A percentile compares a stretch with the other conserved stretches of the same genome.
Conservation (phyloP, 2,888 invertebrate species). For the Merodon equestris region DNA sequence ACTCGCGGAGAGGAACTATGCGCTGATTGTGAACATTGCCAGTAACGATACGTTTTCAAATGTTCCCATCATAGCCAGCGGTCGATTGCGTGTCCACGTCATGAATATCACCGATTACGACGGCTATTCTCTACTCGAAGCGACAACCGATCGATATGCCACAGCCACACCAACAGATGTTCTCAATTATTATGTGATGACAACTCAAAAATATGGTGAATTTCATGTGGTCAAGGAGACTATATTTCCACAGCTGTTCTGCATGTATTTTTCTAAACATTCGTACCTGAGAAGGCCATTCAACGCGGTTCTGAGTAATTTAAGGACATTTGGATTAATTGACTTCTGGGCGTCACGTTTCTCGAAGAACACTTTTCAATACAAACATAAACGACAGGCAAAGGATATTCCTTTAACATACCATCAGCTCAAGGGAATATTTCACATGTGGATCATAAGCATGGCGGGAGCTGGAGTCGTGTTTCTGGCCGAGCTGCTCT, state of each 20-base stretch:
- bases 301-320: constrained; percentile 51
- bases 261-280: constrained; percentile 70
- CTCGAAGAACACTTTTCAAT: constrained; percentile 24
- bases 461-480: background rate
- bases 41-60: constrained; percentile 62
- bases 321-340: constrained; percentile 68
- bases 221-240: constrained; percentile 67
- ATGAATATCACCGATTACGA: constrained; percentile 62
- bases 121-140: constrained; percentile 58
- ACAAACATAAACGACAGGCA: background rate
- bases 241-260: constrained; percentile 68
- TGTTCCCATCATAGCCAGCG: constrained; percentile 43
- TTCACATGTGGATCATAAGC: constrained; percentile 19
- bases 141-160: constrained; percentile 50
- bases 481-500: constrained; percentile 16
- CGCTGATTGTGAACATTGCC: constrained; percentile 65
- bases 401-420: constrained; percentile 25
- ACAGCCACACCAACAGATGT: constrained; percentile 67
- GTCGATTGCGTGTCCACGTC: constrained; percentile 48
- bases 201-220: constrained; percentile 52
- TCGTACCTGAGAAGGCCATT: constrained; percentile 62
- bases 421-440: constrained; percentile 44
- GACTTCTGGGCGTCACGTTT: constrained; percentile 63
- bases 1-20: constrained; percentile 51
- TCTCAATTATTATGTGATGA: constrained; percentile 55